phyloP scores from a whole-genome alignment of 2,113 vertebrate species.

The Protomyctophum bolini region DNA sequence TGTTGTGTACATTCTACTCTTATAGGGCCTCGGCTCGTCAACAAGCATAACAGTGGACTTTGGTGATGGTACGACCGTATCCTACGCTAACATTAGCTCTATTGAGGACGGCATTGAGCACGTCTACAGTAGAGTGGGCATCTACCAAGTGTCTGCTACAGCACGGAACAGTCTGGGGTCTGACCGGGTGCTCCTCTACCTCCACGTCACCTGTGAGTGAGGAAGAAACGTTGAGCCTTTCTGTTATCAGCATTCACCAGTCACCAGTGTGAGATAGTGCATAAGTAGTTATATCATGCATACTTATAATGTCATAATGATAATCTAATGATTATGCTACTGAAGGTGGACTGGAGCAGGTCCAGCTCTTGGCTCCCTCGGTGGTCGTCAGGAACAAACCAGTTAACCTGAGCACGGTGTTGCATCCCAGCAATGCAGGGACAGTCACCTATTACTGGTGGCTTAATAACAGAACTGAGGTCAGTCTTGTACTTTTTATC shows the following conservation, averaged over 20 bases:
- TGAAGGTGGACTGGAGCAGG: slow-evolving; percentile 88
- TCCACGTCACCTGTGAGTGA: slow-evolving; percentile 89
- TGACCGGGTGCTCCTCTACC: slow-evolving; percentile 87
- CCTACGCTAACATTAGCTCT: slow-evolving; percentile 90
- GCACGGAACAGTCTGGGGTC: slow-evolving; percentile 89
- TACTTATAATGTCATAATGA: neutral
- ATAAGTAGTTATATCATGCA: no score
- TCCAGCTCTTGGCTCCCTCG: slow-evolving; percentile 87
- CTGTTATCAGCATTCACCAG: no score
- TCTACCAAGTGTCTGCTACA: slow-evolving; percentile 87
- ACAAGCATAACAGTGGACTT: slow-evolving; percentile 92
- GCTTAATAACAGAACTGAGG: slow-evolving; percentile 94
- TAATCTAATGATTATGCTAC: neutral
- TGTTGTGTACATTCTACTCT: slow-evolving; percentile 23
- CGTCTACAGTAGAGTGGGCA: slow-evolving; percentile 87
- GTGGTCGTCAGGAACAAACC: slow-evolving; percentile 91
- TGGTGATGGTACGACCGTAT: slow-evolving; percentile 88
- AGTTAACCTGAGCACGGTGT: slow-evolving; percentile 85
- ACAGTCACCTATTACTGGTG: slow-evolving; percentile 94
- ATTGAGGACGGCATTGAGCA: slow-evolving; percentile 92
- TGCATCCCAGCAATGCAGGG: slow-evolving; percentile 88
- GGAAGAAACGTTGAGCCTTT: neutral
- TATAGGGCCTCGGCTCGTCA: slow-evolving; percentile 87
- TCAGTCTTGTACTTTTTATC: slow-evolving; percentile 40
- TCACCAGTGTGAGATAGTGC: no score